Conservation (phyloP, 2,797 vertebrate species). For the Betta splendens region DNA sequence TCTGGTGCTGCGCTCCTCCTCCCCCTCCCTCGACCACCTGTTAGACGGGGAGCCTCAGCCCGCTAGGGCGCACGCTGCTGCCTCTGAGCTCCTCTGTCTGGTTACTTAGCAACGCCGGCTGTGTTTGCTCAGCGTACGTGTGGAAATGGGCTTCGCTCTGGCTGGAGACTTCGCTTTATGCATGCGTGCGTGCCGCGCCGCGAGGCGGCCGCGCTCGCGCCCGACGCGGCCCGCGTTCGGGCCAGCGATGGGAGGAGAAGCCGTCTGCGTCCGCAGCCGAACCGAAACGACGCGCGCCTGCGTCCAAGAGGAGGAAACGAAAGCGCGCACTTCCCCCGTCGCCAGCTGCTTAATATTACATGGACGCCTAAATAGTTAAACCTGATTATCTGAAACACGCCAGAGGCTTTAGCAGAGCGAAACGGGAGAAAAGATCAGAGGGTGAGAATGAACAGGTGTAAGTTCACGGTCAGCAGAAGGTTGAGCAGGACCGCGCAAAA, state of each 20-base stretch:
- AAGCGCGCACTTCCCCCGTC: conserved; percentile 29
- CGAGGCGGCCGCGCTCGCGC: conserved; percentile 43
- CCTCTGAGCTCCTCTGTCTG: conserved; percentile 76
- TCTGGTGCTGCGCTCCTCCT: conserved; percentile 25
- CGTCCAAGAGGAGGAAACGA: conserved; percentile 46
- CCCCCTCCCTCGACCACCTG: conserved; percentile 74
- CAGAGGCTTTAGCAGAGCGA: conserved; percentile 4
- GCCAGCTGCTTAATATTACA: conserved; percentile 44
- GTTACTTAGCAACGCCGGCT: conserved; percentile 79
- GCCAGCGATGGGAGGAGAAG: conserved; percentile 17
- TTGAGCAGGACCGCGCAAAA: conserved; percentile 36
- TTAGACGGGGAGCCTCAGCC: conserved; percentile 74
- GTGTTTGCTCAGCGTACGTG: conserved; percentile 79
- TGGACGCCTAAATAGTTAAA: conserved; percentile 38
- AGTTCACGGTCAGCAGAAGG: conserved; percentile 22
- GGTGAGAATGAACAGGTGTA: conserved; percentile 43
- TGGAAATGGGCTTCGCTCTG: conserved; percentile 67
- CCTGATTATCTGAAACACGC: conserved; percentile 30
- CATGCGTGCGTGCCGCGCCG: conserved; percentile 49
- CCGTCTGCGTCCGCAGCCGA: conserved; percentile 50
- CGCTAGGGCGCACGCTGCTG: conserved; percentile 67
- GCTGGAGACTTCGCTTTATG: conserved; percentile 64
- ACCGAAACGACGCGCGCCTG: conserved; percentile 36
- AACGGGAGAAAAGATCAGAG: not conserved
- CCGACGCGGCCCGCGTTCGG: conserved; percentile 36